Percentiles rank a stretch among this genome's conserved stretches.
phyloP scores from a whole-genome alignment of 2,888 invertebrate species.

The Drosophila ezoana region DNA sequence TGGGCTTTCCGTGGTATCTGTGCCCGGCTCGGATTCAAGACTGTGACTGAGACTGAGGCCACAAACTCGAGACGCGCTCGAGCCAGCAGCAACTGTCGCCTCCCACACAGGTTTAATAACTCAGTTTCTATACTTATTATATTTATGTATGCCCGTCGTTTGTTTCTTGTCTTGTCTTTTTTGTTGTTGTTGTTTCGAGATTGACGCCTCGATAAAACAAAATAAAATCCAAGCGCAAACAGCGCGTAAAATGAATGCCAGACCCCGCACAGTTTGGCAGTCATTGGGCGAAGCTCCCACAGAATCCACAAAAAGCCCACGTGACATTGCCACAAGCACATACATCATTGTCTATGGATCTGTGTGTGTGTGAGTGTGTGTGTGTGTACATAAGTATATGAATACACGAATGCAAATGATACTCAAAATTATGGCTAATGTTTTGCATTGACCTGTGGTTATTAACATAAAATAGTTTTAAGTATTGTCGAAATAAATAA shows the following conservation, averaged over 20 bases:
- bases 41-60: constrained; percentile 19
- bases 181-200: constrained; percentile 44
- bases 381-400: background rate
- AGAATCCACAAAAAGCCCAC: constrained; percentile 53
- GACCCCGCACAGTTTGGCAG: constrained; percentile 46
- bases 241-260: constrained; percentile 49
- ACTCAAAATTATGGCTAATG: too few species aligned
- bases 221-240: constrained; percentile 45
- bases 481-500: too few species aligned
- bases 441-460: too few species aligned
- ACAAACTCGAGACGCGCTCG: constrained; percentile 28
- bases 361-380: background rate
- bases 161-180: constrained; percentile 34
- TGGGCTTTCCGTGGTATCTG: constrained; percentile 7
- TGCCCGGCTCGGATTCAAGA: constrained; percentile 39
- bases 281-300: constrained; percentile 40
- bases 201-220: constrained; percentile 67
- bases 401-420: background rate
- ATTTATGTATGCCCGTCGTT: constrained; percentile 25
- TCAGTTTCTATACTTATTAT: constrained; percentile 66
- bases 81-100: constrained; percentile 41
- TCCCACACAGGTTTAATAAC: constrained; percentile 52
- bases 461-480: too few species aligned
- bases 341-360: background rate
- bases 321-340: constrained; percentile 12